Evolutionary conservation across 2,797 vertebrate species (phyloP).

Genomic region (Aplochiton taeniatus): DNA sequence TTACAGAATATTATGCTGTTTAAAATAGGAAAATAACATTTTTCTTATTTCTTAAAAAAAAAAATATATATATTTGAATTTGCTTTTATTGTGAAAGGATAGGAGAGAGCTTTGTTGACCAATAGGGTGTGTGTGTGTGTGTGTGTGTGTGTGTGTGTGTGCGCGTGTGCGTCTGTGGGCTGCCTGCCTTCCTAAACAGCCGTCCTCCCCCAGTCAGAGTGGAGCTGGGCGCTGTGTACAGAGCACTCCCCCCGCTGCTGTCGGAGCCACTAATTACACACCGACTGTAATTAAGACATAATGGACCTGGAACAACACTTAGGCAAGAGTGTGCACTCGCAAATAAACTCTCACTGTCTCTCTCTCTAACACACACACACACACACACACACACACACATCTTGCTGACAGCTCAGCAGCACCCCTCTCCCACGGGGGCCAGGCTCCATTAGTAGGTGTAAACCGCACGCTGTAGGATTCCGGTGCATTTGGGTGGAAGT

Average conservation of each 20-base stretch:
- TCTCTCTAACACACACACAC: no score
- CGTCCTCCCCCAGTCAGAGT: conserved; percentile 36
- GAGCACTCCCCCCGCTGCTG: conserved; percentile 26
- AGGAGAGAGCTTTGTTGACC: no score
- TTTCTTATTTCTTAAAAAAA: no score
- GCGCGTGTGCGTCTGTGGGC: conserved; percentile 4
- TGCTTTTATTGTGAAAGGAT: no score
- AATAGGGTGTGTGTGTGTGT: background rate
- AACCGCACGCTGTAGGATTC: no score
- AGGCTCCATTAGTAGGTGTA: no score
- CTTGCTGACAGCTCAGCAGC: background rate
- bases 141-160: conserved; percentile 11
- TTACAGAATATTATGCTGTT: no score
- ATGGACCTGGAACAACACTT: conserved; percentile 51
- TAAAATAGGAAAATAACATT: no score
- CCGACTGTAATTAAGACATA: conserved; percentile 67
- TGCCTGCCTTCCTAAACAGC: no score
- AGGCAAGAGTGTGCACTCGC: background rate
- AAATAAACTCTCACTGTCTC: no score
- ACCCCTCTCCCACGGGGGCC: conserved; percentile 8
- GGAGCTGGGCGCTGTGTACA: conserved; percentile 37
- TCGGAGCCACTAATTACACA: conserved; percentile 63
- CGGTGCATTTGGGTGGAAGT: no score
- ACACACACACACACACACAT: conserved; percentile 4
- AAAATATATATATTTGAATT: no score